phyloP scores from a whole-genome alignment of 1,140 invertebrate species.

The Euglossa dilemma region DNA sequence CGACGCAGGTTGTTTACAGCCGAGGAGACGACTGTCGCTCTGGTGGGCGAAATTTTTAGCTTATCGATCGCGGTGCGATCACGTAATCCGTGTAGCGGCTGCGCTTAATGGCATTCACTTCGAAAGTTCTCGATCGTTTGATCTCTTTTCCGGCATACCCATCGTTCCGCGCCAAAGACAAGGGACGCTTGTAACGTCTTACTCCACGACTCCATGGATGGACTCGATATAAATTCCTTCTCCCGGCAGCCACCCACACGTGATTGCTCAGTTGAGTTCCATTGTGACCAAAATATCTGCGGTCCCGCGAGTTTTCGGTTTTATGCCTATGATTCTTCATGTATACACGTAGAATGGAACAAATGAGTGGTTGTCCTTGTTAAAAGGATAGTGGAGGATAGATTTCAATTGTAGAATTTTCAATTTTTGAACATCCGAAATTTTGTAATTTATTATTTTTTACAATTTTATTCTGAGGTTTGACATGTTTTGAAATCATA shows the following conservation, averaged over 20 bases:
- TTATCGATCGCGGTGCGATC: conserved; percentile 24
- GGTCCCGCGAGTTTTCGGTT: not conserved
- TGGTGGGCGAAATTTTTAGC: conserved; percentile 48
- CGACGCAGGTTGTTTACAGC: conserved; percentile 11
- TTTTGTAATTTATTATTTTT: no score
- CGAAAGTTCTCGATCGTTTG: conserved; percentile 44
- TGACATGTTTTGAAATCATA: no score
- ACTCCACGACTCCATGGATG: conserved; percentile 16
- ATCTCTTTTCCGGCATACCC: conserved; percentile 30
- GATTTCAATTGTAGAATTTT: no score
- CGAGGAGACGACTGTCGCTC: not conserved
- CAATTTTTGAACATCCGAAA: no score
- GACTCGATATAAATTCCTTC: conserved; percentile 36
- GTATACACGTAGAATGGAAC: no score
- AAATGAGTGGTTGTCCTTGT: no score
- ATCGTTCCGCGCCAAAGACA: conserved; percentile 12
- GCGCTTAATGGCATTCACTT: conserved; percentile 49
- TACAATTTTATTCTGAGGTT: no score
- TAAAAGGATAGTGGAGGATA: no score
- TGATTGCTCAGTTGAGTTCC: not conserved
- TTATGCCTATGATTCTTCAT: no score
- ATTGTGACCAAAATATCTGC: not conserved
- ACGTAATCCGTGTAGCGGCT: conserved; percentile 41
- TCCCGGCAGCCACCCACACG: not conserved
- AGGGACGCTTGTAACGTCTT: not conserved